A percentile compares a stretch with the other conserved stretches of the same genome.
Conservation (phyloP, 2,888 invertebrate genomes). For the Agrotis segetum region DNA sequence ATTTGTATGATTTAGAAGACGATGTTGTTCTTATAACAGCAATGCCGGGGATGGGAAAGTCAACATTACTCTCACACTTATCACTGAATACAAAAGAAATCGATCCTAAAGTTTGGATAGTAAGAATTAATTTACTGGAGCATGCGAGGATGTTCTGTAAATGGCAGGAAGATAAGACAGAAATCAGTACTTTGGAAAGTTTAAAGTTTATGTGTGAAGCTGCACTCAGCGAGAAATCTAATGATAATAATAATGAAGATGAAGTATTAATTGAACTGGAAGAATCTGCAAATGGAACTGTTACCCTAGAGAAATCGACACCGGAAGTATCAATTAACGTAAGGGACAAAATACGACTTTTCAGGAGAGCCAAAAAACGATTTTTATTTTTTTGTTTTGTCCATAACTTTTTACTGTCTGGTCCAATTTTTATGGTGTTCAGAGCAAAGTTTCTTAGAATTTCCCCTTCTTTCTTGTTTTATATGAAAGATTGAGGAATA, state of each 20-base stretch:
- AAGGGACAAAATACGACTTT: too few relatives aligned
- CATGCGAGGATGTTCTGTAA: conserved; percentile 22
- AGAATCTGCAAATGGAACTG: not conserved
- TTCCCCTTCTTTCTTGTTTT: too few relatives aligned
- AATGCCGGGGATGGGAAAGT: conserved; percentile 61
- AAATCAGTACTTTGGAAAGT: conserved; percentile 13
- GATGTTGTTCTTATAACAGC: conserved; percentile 41
- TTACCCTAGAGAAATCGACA: not conserved
- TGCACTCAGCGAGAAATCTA: not conserved
- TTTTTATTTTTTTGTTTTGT: too few relatives aligned
- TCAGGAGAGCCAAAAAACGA: too few relatives aligned
- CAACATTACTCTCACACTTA: conserved; percentile 57
- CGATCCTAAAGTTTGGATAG: conserved; percentile 47
- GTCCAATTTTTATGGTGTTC: too few relatives aligned
- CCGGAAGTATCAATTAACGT: too few relatives aligned
- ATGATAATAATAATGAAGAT: not conserved
- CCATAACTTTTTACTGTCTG: too few relatives aligned
- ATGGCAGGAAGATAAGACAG: conserved; percentile 21
- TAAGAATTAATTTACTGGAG: conserved; percentile 42
- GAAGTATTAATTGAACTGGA: not conserved
- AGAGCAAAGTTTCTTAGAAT: too few relatives aligned
- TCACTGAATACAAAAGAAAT: conserved; percentile 49
- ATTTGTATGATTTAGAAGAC: conserved; percentile 41
- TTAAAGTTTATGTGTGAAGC: conserved; percentile 20
- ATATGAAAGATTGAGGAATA: too few relatives aligned